Conservation (phyloP, 2,888 invertebrate genomes). For the Acleris holmiana region DNA sequence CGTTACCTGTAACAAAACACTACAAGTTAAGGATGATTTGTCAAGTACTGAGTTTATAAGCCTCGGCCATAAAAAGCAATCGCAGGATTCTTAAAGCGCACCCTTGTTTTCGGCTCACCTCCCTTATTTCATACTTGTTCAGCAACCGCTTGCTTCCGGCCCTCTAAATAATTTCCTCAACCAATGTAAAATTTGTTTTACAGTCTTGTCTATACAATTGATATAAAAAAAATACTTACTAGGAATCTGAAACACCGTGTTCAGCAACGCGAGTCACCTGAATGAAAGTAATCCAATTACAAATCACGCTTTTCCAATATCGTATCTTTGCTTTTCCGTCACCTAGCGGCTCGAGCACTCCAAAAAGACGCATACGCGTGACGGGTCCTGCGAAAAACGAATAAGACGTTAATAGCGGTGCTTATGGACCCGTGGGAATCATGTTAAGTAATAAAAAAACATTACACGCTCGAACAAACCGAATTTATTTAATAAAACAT, state of each 20-base stretch:
- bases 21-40: too few relatives aligned
- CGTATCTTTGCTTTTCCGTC: slow-evolving; percentile 24
- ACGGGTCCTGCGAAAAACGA: slow-evolving; percentile 28
- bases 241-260: slow-evolving; percentile 6
- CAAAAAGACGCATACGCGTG: slow-evolving; percentile 23
- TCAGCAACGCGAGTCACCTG: slow-evolving; percentile 18
- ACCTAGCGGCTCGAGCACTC: slow-evolving; percentile 15
- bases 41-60: too few relatives aligned
- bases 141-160: too few relatives aligned
- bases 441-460: slow-evolving; percentile 16
- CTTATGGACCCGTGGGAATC: slow-evolving; percentile 23
- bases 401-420: slow-evolving; percentile 28
- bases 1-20: too few relatives aligned
- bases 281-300: slow-evolving; percentile 24
- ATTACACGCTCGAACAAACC: slow-evolving; percentile 3
- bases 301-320: slow-evolving; percentile 37
- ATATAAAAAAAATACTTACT: neutral
- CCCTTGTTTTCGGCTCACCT: too few relatives aligned
- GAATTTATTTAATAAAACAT: slow-evolving; percentile 15
- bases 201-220: too few relatives aligned
- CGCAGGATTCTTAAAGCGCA: too few relatives aligned
- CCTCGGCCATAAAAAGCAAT: too few relatives aligned
- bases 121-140: too few relatives aligned
- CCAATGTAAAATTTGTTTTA: too few relatives aligned
- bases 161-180: too few relatives aligned